A percentile compares a stretch with the other conserved stretches of the same genome.
These are phyloP conservation scores for Matsumurasca onukii DNA, from an alignment of 1,140 invertebrate species.

Conservation along the genomic window DNA sequence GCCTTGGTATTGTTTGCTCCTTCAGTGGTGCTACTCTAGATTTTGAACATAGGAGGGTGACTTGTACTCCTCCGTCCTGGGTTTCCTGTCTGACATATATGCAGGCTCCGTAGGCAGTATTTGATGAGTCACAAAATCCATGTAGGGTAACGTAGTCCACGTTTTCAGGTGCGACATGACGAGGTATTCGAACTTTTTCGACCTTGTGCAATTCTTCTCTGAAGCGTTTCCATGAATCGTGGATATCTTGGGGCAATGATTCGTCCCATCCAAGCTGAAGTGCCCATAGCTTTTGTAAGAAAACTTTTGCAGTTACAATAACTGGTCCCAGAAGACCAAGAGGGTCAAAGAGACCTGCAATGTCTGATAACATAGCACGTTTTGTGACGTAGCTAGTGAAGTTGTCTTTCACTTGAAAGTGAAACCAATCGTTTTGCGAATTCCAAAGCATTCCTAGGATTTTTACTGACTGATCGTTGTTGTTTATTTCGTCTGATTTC, in stretches of 20 bases:
- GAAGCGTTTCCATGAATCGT: conserved; percentile 21
- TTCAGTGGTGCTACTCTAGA: background rate
- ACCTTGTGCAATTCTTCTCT: conserved; percentile 1
- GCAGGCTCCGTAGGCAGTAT: conserved; percentile 9
- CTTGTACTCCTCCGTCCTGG: background rate
- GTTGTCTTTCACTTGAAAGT: conserved; percentile 12
- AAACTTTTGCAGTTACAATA: conserved; percentile 29
- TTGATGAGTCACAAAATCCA: conserved; percentile 26
- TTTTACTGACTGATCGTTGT: conserved; percentile 7
- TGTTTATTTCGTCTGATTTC: background rate
- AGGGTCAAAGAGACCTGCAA: conserved; percentile 38
- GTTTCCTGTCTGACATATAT: conserved; percentile 22
- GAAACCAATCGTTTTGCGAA: conserved; percentile 19
- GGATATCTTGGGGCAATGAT: background rate
- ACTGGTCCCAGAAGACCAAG: conserved; percentile 34
- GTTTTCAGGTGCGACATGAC: conserved; percentile 1
- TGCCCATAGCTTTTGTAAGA: conserved; percentile 37
- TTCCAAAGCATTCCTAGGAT: conserved; percentile 31
- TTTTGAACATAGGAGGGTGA: background rate
- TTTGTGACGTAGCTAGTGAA: conserved; percentile 23
- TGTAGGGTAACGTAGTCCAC: background rate
- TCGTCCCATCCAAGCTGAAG: conserved; percentile 33
- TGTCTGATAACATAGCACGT: conserved; percentile 32
- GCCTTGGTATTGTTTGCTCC: background rate
- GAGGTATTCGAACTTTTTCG: conserved; percentile 27